phyloP scores from a whole-genome alignment of 2,888 invertebrate species.

The Dusona sp. region DNA sequence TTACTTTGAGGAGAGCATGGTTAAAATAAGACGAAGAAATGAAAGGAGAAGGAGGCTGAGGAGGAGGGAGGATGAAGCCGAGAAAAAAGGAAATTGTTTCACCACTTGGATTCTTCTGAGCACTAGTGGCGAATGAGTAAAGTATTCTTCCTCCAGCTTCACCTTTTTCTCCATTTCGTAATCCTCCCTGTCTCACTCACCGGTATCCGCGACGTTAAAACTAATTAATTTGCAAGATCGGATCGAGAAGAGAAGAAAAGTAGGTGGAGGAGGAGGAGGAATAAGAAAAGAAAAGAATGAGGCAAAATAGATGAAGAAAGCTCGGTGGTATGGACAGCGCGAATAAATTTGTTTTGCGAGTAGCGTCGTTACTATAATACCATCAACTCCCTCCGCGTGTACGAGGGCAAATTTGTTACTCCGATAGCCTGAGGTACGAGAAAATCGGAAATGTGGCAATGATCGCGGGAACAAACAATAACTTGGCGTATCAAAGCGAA shows the following conservation, averaged over 20 bases:
- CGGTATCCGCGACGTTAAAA: conserved; percentile 55
- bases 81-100: conserved; percentile 54
- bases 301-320: conserved; percentile 13
- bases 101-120: conserved; percentile 17
- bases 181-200: conserved; percentile 34
- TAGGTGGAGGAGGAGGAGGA: conserved; percentile 28
- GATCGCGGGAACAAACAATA: not conserved
- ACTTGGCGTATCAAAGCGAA: too few relatives aligned
- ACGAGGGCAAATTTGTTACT: not conserved
- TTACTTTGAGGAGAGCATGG: not conserved
- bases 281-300: conserved; percentile 17
- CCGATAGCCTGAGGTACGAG: not conserved
- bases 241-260: conserved; percentile 48
- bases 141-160: not conserved
- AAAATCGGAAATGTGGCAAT: not conserved
- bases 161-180: not conserved
- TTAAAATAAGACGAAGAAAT: too few relatives aligned
- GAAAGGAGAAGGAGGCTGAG: not conserved
- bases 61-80: too few relatives aligned
- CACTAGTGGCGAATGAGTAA: not conserved
- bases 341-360: conserved; percentile 58
- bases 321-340: conserved; percentile 55
- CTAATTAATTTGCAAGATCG: conserved; percentile 68
- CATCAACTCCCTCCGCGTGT: not conserved
- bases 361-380: conserved; percentile 3